Conservation (phyloP, 2,797 vertebrate species). For the Hippocampus kuda region DNA sequence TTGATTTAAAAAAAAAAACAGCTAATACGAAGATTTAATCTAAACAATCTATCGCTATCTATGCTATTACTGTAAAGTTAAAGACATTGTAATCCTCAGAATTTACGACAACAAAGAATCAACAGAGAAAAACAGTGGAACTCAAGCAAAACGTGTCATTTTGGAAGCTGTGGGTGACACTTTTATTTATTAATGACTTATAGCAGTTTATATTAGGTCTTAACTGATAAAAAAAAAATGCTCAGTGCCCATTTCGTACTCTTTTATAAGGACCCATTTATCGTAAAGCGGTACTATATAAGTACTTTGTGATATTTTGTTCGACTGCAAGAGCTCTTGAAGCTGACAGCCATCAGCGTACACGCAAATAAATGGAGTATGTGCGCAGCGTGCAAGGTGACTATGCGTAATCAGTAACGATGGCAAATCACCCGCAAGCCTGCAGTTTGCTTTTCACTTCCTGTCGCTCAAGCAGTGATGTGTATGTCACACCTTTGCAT, state of each 20-base stretch:
- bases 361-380: neutral
- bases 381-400: conserved; percentile 7
- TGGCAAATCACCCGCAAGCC: conserved; percentile 38
- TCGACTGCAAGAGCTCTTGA: conserved; percentile 1
- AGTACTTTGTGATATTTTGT: conserved; percentile 19
- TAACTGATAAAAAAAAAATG: neutral
- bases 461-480: conserved; percentile 39
- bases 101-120: neutral
- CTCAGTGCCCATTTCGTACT: neutral
- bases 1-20: neutral
- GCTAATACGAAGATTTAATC: neutral
- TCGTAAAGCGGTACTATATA: neutral
- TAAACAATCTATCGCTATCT: neutral
- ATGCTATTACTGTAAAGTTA: neutral
- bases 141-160: neutral
- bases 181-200: neutral
- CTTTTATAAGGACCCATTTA: neutral
- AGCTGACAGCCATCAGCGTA: conserved; percentile 11
- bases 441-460: conserved; percentile 41
- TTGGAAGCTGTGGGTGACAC: neutral
- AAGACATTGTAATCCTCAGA: neutral
- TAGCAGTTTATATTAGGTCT: neutral
- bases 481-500: conserved; percentile 48
- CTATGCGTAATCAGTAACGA: conserved; percentile 10
- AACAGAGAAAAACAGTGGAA: neutral